phyloP scores from a whole-genome alignment of 2,797 vertebrate genomes.

The Eleutherodactylus coqui region DNA sequence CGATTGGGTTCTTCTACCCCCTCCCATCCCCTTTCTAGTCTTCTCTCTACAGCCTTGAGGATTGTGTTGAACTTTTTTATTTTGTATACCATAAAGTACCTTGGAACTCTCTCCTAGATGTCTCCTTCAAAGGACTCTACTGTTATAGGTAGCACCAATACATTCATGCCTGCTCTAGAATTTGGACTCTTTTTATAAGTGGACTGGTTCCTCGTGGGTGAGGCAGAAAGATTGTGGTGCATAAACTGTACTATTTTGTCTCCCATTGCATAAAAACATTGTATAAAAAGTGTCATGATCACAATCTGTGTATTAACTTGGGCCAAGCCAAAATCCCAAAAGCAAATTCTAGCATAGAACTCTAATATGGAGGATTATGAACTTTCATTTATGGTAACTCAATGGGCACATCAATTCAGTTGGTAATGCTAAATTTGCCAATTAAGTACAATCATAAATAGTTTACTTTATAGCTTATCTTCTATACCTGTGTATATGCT shows the following conservation, averaged over 20 bases:
- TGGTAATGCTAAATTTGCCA: background rate
- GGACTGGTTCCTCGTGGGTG: no score
- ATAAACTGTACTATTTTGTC: no score
- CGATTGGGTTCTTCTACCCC: background rate
- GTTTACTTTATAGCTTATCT: background rate
- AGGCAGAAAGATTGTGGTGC: no score
- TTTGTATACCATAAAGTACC: no score
- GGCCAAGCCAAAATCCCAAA: background rate
- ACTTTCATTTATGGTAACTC: background rate
- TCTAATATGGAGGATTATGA: background rate
- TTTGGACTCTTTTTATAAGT: no score
- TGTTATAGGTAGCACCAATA: no score
- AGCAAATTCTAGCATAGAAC: background rate
- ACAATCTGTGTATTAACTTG: background rate
- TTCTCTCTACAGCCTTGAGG: background rate
- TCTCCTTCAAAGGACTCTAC: no score
- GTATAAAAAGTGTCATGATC: background rate
- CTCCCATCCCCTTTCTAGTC: background rate
- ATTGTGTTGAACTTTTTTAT: background rate
- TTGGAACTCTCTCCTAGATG: background rate
- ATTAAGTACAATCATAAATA: no score
- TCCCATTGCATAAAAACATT: no score
- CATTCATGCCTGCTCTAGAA: no score
- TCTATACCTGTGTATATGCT: slow-evolving; percentile 44
- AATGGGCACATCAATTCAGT: background rate